Evolutionary conservation across 2,797 vertebrate species (phyloP).

Genomic region (Dendrocincla fuliginosa): DNA sequence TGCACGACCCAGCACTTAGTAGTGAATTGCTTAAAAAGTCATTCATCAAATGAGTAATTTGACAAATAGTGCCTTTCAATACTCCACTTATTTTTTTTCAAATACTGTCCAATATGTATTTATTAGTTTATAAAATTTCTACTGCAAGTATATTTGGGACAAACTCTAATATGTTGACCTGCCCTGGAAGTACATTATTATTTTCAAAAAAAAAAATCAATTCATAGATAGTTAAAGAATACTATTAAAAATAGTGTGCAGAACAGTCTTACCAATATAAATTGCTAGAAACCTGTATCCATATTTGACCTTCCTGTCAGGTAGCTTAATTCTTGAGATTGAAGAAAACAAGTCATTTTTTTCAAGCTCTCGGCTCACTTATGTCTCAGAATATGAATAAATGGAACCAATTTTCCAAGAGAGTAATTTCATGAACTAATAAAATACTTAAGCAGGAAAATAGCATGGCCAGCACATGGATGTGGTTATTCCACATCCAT

Average conservation of each 20-base stretch:
- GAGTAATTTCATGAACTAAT: background rate
- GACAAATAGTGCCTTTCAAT: background rate
- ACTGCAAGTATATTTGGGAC: background rate
- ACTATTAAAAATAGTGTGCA: background rate
- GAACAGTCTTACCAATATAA: background rate
- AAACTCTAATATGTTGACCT: background rate
- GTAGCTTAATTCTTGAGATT: background rate
- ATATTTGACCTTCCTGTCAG: background rate
- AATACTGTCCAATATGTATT: background rate
- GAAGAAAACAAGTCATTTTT: background rate
- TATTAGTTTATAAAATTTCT: background rate
- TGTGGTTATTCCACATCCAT: background rate
- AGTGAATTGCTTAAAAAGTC: background rate
- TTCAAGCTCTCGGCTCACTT: background rate
- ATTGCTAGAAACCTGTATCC: background rate
- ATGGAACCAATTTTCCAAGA: background rate
- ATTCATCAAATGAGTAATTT: background rate
- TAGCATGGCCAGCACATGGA: background rate
- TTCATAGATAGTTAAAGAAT: background rate
- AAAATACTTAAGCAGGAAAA: background rate
- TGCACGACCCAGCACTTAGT: background rate
- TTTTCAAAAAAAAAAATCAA: background rate
- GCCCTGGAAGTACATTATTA: background rate
- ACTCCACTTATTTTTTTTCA: background rate
- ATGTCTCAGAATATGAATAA: background rate